These are phyloP conservation scores for Manis javanica DNA, from an alignment of 2,797 vertebrate species.

Conservation along the genomic window DNA sequence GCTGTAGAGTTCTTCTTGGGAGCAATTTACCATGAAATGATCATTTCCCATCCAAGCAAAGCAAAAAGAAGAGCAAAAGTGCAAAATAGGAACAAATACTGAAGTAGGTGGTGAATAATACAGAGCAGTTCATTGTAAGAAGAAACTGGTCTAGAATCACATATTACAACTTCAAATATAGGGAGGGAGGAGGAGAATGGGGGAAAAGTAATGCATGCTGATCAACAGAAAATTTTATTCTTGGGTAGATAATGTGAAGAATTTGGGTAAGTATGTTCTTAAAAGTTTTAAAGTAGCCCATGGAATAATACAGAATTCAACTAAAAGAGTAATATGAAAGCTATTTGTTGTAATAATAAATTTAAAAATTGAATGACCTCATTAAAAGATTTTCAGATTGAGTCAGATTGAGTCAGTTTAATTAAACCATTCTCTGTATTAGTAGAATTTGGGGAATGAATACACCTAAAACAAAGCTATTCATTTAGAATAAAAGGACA, in stretches of 20 bases:
- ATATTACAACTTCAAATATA: background rate
- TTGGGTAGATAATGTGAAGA: background rate
- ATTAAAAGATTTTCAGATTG: background rate
- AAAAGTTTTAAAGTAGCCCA: conserved; percentile 16
- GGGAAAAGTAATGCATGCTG: too few relatives aligned
- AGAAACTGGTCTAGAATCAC: background rate
- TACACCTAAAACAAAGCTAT: background rate
- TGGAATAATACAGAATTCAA: background rate
- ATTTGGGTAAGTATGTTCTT: conserved; percentile 2
- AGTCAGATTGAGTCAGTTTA: too few relatives aligned
- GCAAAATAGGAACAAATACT: background rate
- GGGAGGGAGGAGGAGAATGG: background rate
- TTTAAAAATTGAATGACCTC: conserved; percentile 15
- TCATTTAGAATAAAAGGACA: background rate
- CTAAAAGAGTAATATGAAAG: background rate
- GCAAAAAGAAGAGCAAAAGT: background rate
- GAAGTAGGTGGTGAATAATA: background rate
- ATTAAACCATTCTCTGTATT: background rate
- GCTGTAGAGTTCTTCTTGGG: background rate
- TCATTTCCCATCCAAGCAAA: background rate
- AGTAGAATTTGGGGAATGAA: background rate
- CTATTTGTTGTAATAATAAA: background rate
- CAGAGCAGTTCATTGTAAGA: background rate
- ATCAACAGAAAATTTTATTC: background rate
- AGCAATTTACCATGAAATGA: background rate